Conservation (phyloP, 2,797 vertebrate genomes). For the Clamator glandarius region DNA sequence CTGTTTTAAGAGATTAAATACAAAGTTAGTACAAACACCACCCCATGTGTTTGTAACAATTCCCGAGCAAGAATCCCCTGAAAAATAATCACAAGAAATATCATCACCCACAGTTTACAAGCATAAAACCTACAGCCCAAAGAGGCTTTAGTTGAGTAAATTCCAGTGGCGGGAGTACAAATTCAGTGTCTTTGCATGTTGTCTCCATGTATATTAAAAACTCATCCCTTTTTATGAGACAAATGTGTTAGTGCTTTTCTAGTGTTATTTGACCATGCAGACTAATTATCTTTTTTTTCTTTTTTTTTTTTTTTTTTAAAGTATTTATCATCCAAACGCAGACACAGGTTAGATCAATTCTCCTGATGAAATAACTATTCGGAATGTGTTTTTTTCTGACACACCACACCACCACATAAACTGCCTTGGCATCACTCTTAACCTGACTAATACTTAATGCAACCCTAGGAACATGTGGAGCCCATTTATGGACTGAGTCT, state of each 20-base stretch:
- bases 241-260: not conserved
- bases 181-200: not conserved
- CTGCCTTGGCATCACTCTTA: not conserved
- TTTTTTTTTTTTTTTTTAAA: too few relatives aligned
- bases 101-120: not conserved
- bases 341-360: not conserved
- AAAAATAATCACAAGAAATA: not conserved
- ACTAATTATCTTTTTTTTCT: not conserved
- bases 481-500: not conserved
- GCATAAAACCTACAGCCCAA: not conserved
- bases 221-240: not conserved
- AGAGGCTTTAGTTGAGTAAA: not conserved
- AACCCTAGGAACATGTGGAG: not conserved
- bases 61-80: not conserved
- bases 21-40: not conserved
- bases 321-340: not conserved
- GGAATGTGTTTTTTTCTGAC: not conserved
- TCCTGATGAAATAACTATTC: not conserved
- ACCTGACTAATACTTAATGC: not conserved
- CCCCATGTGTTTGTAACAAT: not conserved
- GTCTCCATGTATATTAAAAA: not conserved
- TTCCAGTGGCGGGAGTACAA: not conserved
- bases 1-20: constrained; percentile 76
- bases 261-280: not conserved
- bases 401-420: not conserved